Conservation (phyloP, 1,140 invertebrate species). For the Drosophila rufa region DNA sequence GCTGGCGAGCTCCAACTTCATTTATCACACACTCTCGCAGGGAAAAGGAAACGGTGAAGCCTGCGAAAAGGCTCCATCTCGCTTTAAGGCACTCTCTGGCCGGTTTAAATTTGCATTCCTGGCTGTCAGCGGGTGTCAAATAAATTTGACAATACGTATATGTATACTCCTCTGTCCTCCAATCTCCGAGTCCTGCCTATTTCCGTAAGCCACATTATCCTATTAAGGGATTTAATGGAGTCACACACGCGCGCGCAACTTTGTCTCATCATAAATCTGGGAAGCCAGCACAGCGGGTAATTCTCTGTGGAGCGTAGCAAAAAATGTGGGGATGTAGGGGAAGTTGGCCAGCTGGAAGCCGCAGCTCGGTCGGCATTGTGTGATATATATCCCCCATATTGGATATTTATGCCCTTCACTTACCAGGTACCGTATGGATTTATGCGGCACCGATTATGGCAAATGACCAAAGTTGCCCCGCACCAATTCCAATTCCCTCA, state of each 20-base stretch:
- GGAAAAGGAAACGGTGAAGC: background rate
- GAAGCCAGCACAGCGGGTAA: constrained; percentile 65
- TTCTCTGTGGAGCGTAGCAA: constrained; percentile 20
- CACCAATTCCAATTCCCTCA: constrained; percentile 8
- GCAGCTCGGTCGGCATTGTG: constrained; percentile 10
- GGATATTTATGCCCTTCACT: constrained; percentile 68
- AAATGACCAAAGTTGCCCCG: constrained; percentile 54
- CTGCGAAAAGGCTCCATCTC: background rate
- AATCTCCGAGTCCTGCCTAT: constrained; percentile 24
- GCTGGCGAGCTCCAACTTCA: constrained; percentile 7
- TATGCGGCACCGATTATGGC: constrained; percentile 62
- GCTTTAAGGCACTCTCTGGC: constrained; percentile 40
- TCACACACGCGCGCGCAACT: constrained; percentile 76
- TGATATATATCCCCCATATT: constrained; percentile 70
- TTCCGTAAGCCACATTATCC: constrained; percentile 67
- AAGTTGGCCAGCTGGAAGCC: background rate
- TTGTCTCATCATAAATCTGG: constrained; percentile 78
- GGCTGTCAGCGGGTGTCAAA: constrained; percentile 55
- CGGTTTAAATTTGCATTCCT: constrained; percentile 60
- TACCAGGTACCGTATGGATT: constrained; percentile 57
- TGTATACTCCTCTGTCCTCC: constrained; percentile 5
- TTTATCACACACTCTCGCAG: constrained; percentile 16
- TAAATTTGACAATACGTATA: constrained; percentile 55
- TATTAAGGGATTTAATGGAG: constrained; percentile 81
- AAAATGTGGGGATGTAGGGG: background rate